Percentiles rank a stretch among this genome's conserved stretches.
Conservation (phyloP, 2,888 invertebrate genomes). For the Phortica okadai region DNA sequence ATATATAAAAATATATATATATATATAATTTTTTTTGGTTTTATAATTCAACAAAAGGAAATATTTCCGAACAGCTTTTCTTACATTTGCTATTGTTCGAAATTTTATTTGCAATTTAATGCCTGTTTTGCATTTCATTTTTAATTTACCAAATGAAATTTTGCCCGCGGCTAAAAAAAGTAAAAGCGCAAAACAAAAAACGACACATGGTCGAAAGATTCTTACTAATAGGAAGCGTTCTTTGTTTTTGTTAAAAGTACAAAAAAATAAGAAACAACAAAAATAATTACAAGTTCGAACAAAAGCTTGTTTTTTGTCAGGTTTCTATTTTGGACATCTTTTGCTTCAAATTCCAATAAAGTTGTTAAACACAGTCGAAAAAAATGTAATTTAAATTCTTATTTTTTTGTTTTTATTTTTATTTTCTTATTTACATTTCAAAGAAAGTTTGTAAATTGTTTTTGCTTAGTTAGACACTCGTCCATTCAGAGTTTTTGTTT, state of each 20-base stretch:
- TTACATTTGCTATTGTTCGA: not conserved
- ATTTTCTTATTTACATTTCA: slow-evolving; percentile 34
- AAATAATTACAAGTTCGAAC: too few species aligned
- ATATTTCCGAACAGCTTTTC: not conserved
- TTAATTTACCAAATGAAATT: not conserved
- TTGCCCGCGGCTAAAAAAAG: not conserved
- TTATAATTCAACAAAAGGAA: not conserved
- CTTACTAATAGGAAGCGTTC: too few species aligned
- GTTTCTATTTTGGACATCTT: too few species aligned
- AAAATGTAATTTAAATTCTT: slow-evolving; percentile 3
- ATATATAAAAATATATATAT: not conserved
- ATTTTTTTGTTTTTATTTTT: not conserved
- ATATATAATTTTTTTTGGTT: not conserved
- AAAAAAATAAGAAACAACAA: too few species aligned
- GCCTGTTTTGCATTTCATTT: not conserved
- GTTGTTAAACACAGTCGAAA: not conserved
- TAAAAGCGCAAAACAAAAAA: too few species aligned
- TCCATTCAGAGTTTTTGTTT: too few species aligned
- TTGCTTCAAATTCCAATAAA: too few species aligned
- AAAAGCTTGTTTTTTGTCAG: too few species aligned
- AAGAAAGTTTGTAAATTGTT: slow-evolving; percentile 36
- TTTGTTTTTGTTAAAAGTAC: too few species aligned
- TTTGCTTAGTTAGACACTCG: too few species aligned
- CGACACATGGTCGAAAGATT: too few species aligned
- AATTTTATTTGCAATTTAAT: not conserved